Evolutionary conservation across 1,140 invertebrate species (phyloP), one percentile per base, ranked within the genome.

Genomic region (Pseudoatta argentina): DNA sequence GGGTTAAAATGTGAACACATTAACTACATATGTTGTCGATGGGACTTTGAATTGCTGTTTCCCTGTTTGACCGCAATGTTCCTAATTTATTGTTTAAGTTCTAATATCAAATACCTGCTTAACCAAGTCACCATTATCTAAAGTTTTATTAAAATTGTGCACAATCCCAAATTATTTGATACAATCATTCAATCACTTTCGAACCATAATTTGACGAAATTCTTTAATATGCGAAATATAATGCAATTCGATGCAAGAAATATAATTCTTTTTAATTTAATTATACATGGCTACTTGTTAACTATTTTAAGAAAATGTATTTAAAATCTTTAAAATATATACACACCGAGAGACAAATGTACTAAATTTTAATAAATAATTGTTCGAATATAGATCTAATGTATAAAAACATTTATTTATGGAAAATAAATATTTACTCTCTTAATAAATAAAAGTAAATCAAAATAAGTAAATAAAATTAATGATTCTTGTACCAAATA

Each of bases 21-120:
- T 76, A 76, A 24, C 53, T 76, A 39, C 72, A 75, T 44, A 6
- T 78, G 61, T 66, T 57, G 39, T 48, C 61, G 75, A 66, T 66
- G 39, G 6, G 66, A 66, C 39, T 78, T 66, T 66, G 76, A 66
- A 66, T 78, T 78, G 44, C 27, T 66, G 59, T 51, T 78, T 30
- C 39, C 59, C 24, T 34, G 59, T 64, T 64, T 24, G 18, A 57
- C 24, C 76, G 12, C 44, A 64, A 78, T 78, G 16, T 44, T 66
- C 24, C 24, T 53, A 78, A 66, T 78, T 78, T 78, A 78, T 77
- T 48, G 39, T 27, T 30, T 44, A 64, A 77, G 57, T 77, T 77
- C 3, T 18, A 59, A 21, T 75, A 75, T 39, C 18, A 75, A 59
- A 21, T 51, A 66, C 14, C 24, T 66, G 5, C 14, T 59, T 44